Evolutionary conservation across 64 coral and sea anemone species (phyloP), one percentile per base, ranked within the genome.

Genomic region (Hydrozoanthus tunicans): DNA sequence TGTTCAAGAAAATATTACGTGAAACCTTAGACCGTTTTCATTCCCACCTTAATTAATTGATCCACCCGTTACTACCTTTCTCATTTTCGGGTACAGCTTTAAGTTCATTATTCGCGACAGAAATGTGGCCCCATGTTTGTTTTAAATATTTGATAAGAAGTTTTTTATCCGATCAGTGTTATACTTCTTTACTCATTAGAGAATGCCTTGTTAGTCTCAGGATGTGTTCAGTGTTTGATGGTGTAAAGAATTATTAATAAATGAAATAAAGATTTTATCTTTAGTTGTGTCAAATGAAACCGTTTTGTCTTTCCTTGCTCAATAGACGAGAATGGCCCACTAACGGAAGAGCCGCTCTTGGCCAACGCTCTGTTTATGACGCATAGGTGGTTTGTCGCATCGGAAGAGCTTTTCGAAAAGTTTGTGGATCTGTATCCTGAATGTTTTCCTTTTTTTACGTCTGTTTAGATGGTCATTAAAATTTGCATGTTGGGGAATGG

Each of bases 351-450:
- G 6, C 92, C 89, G 53, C 58, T 92, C 32, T 81, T 96, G 76
- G 91, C 95, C 6, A 96, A 89, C 77, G 81, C 92, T 9, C 17
- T 96, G 20, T 96, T 96, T 71, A 94, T 93, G 77, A 89, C 92
- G 24, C 92, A 96, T 69, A 77, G 91, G 63, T 96, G 95, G 95
- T 96, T 96, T 82, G 77, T 96, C 6, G 76, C 86, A 5, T 91
- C 95, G 2, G 92, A 96, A 66, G 91, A 96, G 59, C 69, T 96
- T 26, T 82, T 96, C 43, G 93, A 91, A 58, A 91, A 90, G 26
- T 92, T 96, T 83, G 79, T 91, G 56, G 89, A 96, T 77, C 62
- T 85, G 95, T 96, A 96, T 96, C 83, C 83, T 92, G 15, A 86
- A 61, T 53, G 13, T 14, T 15, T 43, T 15, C 64, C 15, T 53